These are phyloP conservation scores for Ephestia elutella DNA, from an alignment of 1,140 invertebrate genomes.

Conservation along the genomic window DNA sequence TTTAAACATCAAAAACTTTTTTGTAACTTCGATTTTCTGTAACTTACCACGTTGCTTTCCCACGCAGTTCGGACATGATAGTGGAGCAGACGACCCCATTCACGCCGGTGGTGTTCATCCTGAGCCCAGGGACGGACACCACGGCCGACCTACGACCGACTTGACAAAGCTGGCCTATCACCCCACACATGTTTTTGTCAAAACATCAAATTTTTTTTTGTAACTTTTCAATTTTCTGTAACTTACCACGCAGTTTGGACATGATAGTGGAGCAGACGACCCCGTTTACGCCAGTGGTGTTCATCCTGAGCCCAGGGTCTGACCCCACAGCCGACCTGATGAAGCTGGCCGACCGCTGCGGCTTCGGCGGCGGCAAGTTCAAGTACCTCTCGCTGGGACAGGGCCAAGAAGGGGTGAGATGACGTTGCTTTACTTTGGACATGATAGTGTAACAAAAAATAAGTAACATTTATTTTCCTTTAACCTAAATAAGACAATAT, in stretches of 20 bases:
- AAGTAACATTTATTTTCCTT: too few species aligned
- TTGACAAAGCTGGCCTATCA: constrained; percentile 33
- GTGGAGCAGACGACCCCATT: constrained; percentile 85
- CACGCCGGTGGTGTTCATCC: constrained; percentile 90
- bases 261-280: constrained; percentile 88
- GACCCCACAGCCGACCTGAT: constrained; percentile 92
- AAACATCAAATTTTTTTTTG: too few species aligned
- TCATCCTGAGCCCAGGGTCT: constrained; percentile 90
- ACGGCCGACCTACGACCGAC: constrained; percentile 86
- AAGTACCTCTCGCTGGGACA: constrained; percentile 91
- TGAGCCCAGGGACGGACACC: constrained; percentile 91
- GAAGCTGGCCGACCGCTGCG: constrained; percentile 85
- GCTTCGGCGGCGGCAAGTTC: constrained; percentile 83
- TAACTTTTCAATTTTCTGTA: too few species aligned
- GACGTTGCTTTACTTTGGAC: too few species aligned
- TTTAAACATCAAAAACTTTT: too few species aligned
- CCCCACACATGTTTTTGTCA: too few species aligned
- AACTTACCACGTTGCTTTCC: not conserved
- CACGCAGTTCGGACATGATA: constrained; percentile 82
- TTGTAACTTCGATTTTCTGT: constrained; percentile 6
- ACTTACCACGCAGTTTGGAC: constrained; percentile 78
- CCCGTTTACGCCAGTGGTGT: constrained; percentile 86
- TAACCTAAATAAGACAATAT: too few species aligned
- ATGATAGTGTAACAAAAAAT: too few species aligned
- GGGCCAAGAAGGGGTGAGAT: constrained; percentile 84